phyloP scores from a whole-genome alignment of 1,140 invertebrate species.

The Tetragnatha versicolor region DNA sequence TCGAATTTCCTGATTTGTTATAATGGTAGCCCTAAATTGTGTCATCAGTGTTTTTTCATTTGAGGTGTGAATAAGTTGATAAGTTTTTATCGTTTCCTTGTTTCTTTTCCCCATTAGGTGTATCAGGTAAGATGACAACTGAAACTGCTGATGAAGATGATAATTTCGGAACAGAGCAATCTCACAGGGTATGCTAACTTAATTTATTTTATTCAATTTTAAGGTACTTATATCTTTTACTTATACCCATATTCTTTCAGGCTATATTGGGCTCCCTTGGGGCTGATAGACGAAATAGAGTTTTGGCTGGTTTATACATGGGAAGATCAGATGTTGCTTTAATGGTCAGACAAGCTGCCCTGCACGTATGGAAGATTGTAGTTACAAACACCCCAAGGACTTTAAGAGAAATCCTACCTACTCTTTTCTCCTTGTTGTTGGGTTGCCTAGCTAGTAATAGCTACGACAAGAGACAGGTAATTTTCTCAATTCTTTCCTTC shows the following conservation, averaged over 20 bases:
- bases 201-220: background rate
- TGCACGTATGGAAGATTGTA: slow-evolving; percentile 96
- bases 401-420: slow-evolving; percentile 94
- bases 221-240: background rate
- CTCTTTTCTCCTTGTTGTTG: slow-evolving; percentile 88
- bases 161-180: slow-evolving; percentile 98
- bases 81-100: too few species aligned
- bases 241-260: slow-evolving; percentile 61
- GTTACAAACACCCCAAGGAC: slow-evolving; percentile 96
- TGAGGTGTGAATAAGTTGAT: too few species aligned
- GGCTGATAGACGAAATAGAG: slow-evolving; percentile 86
- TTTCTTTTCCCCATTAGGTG: slow-evolving; percentile 75
- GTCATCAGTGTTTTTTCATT: too few species aligned
- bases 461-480: slow-evolving; percentile 88
- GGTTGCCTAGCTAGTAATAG: slow-evolving; percentile 94
- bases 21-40: too few species aligned
- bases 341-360: slow-evolving; percentile 94
- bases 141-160: slow-evolving; percentile 98
- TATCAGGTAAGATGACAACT: slow-evolving; percentile 98
- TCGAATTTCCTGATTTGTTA: too few species aligned
- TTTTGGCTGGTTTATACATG: slow-evolving; percentile 96
- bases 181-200: slow-evolving; percentile 70
- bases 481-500: background rate
- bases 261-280: slow-evolving; percentile 90
- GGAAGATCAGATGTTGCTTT: slow-evolving; percentile 94